A percentile compares a stretch with the other conserved stretches of the same genome.
phyloP scores from a whole-genome alignment of 2,113 vertebrate genomes.

The Nymphicus hollandicus region DNA sequence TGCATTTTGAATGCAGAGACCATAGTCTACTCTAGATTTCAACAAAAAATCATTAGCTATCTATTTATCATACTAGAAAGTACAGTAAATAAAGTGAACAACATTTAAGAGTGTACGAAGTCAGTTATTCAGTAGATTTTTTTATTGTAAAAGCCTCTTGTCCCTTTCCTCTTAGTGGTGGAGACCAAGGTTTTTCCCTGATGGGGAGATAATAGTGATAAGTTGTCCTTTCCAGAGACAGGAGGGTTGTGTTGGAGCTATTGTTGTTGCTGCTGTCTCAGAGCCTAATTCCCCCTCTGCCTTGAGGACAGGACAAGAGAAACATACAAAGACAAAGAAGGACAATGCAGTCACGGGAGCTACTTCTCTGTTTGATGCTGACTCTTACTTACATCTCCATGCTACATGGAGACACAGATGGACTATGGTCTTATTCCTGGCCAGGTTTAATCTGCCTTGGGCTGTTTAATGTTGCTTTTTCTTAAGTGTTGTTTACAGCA shows the following conservation, averaged over 20 bases:
- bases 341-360: background rate
- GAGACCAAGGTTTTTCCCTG: background rate
- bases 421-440: background rate
- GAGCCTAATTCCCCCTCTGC: background rate
- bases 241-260: background rate
- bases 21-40: background rate
- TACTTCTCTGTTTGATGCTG: background rate
- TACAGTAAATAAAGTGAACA: background rate
- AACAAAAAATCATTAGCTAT: background rate
- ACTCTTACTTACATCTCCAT: background rate
- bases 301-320: background rate
- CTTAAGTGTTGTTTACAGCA: background rate
- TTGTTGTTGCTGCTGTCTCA: background rate
- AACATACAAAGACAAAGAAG: background rate
- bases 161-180: background rate
- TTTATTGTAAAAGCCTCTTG: background rate
- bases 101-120: background rate
- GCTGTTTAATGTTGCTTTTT: background rate
- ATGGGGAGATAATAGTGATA: background rate
- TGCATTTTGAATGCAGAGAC: background rate
- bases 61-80: background rate
- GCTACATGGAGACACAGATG: rapidly evolving
- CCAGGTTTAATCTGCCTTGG: background rate
- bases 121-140: background rate
- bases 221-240: background rate